phyloP scores from a whole-genome alignment of 2,888 invertebrate species.

The Pilophorus perplexus region DNA sequence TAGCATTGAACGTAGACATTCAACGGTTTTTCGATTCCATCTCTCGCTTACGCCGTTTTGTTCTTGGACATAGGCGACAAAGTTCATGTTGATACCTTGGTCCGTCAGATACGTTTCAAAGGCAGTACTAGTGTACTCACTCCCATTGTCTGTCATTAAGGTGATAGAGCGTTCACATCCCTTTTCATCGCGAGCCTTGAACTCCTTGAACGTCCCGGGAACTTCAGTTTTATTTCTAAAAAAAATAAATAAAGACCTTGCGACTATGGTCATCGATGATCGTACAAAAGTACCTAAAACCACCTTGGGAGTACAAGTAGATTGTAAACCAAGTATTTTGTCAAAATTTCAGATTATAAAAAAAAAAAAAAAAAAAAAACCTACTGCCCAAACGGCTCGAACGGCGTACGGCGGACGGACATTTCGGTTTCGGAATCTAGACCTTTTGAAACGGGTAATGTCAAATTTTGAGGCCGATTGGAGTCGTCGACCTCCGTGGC shows the following conservation, averaged over 20 bases:
- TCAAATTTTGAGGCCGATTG: too few species aligned
- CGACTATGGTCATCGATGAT: slow-evolving; percentile 46
- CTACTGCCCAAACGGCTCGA: too few species aligned
- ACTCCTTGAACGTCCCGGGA: slow-evolving; percentile 47
- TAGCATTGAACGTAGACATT: slow-evolving; percentile 42
- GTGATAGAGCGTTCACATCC: slow-evolving; percentile 47
- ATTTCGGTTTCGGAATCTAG: too few species aligned
- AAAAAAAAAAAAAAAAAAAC: too few species aligned
- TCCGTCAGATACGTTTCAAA: slow-evolving; percentile 46
- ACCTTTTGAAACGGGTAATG: too few species aligned
- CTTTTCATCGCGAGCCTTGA: slow-evolving; percentile 49
- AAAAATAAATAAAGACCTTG: slow-evolving; percentile 49
- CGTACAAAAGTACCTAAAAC: slow-evolving; percentile 42
- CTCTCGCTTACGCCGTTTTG: slow-evolving; percentile 46
- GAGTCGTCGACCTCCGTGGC: too few species aligned
- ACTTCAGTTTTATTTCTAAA: slow-evolving; percentile 51
- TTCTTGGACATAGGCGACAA: slow-evolving; percentile 43
- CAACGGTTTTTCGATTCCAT: slow-evolving; percentile 45
- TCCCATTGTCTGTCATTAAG: slow-evolving; percentile 44
- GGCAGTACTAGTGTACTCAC: too few species aligned
- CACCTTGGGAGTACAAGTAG: too few species aligned
- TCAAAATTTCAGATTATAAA: too few species aligned
- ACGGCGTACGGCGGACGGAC: too few species aligned
- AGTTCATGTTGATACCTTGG: slow-evolving; percentile 41
- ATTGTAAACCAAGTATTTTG: too few species aligned